Conservation (phyloP, 2,113 vertebrate species). For the Poecilia latipinna region DNA sequence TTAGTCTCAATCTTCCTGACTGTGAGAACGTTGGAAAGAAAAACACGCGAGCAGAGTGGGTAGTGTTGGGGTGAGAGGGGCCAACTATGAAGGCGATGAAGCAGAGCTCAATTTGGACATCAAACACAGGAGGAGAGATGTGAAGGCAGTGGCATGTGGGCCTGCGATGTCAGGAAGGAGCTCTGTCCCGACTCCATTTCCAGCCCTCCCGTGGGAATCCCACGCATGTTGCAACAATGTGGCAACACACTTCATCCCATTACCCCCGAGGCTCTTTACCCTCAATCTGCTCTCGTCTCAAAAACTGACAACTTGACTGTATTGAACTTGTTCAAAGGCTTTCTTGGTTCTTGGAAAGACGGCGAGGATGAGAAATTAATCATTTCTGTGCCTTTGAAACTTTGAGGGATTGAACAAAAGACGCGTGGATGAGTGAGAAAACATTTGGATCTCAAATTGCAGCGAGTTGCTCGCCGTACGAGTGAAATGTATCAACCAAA, state of each 20-base stretch:
- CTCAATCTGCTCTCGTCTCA: slow-evolving; percentile 64
- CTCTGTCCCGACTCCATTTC: slow-evolving; percentile 65
- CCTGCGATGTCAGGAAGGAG: slow-evolving; percentile 67
- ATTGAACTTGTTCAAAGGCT: slow-evolving; percentile 67
- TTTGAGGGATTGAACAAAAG: slow-evolving; percentile 25
- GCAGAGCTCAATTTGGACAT: slow-evolving; percentile 72
- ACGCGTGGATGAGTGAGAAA: background rate
- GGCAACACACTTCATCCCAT: slow-evolving; percentile 69
- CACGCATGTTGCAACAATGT: slow-evolving; percentile 75
- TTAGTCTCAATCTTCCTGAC: slow-evolving; percentile 40
- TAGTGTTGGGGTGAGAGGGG: background rate
- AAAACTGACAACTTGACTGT: slow-evolving; percentile 65
- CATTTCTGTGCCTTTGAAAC: slow-evolving; percentile 42
- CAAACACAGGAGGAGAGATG: slow-evolving; percentile 61
- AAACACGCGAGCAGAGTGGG: slow-evolving; percentile 32
- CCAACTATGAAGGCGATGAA: slow-evolving; percentile 44
- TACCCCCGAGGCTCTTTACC: slow-evolving; percentile 65
- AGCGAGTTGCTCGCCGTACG: slow-evolving; percentile 10
- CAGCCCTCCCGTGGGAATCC: slow-evolving; percentile 62
- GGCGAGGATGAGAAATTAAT: slow-evolving; percentile 49
- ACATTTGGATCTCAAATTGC: slow-evolving; percentile 8
- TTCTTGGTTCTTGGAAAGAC: slow-evolving; percentile 52
- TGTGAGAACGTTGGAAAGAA: slow-evolving; percentile 13
- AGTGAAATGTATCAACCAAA: background rate
- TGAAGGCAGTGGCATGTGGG: slow-evolving; percentile 60